Percentiles rank a stretch among this genome's conserved stretches.
These are phyloP conservation scores for Pristis pectinata DNA, from an alignment of 2,797 vertebrate genomes.

Conservation along the genomic window DNA sequence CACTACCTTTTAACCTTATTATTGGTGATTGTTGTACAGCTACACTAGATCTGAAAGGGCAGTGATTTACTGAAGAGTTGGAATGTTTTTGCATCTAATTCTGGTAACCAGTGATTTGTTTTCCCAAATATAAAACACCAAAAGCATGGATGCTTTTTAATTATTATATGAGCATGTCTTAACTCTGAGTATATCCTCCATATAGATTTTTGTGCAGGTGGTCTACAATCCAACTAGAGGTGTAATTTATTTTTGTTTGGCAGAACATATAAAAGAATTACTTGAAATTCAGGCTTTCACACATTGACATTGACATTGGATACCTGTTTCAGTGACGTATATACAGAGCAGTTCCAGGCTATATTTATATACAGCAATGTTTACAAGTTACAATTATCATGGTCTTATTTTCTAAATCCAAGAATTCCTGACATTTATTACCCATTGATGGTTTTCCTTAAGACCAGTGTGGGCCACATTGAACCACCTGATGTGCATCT, in stretches of 20 bases:
- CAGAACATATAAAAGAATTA: not conserved
- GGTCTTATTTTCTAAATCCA: no score
- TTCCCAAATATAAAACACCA: not conserved
- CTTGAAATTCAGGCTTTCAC: not conserved
- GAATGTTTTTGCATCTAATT: not conserved
- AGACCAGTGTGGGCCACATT: not conserved
- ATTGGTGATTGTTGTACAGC: slow-evolving; percentile 1
- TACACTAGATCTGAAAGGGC: slow-evolving; percentile 4
- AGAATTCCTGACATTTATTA: not conserved
- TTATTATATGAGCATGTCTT: not conserved
- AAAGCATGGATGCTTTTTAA: not conserved
- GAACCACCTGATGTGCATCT: not conserved
- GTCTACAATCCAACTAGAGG: not conserved
- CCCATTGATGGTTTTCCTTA: not conserved
- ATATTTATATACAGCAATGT: not conserved
- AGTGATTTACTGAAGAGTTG: not conserved
- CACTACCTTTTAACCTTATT: slow-evolving; percentile 6
- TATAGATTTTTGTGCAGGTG: no score
- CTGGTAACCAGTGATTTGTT: not conserved
- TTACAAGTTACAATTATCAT: not conserved
- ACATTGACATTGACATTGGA: not conserved
- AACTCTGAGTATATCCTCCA: not conserved
- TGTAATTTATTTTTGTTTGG: not conserved
- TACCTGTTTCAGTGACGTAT: not conserved
- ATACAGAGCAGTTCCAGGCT: not conserved